phyloP scores from a whole-genome alignment of 2,113 vertebrate genomes.

The Burhinus bistriatus region DNA sequence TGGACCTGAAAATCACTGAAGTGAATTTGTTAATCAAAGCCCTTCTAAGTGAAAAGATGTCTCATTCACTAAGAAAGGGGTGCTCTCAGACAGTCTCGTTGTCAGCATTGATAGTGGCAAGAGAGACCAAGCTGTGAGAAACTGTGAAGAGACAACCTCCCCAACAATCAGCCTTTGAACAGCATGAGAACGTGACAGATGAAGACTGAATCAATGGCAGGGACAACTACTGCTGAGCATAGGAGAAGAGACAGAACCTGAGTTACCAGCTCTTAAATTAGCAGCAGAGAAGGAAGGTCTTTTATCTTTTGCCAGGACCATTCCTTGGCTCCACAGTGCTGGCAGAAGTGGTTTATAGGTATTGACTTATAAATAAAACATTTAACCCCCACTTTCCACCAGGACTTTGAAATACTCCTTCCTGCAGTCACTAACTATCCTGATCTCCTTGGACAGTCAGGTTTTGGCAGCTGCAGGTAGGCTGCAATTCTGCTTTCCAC shows the following conservation, averaged over 20 bases:
- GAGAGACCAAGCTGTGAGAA: not conserved
- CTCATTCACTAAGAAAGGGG: not conserved
- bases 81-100: not conserved
- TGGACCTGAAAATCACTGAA: not conserved
- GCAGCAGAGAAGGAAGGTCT: not conserved
- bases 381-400: not conserved
- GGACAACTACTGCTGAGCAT: not conserved
- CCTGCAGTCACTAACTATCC: not conserved
- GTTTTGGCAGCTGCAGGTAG: not conserved
- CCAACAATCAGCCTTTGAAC: not conserved
- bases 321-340: not conserved
- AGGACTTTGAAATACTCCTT: not conserved
- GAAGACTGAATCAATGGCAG: not conserved
- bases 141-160: not conserved
- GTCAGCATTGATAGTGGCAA: not conserved
- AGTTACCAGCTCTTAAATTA: not conserved
- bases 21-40: not conserved
- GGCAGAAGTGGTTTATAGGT: not conserved
- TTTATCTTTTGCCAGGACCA: not conserved
- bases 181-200: not conserved
- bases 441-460: not conserved
- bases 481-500: not conserved
- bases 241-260: not conserved
- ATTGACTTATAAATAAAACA: not conserved
- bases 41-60: not conserved